Evolutionary conservation across 1,140 invertebrate species (phyloP).

Genomic region (Sweltsa coloradensis): DNA sequence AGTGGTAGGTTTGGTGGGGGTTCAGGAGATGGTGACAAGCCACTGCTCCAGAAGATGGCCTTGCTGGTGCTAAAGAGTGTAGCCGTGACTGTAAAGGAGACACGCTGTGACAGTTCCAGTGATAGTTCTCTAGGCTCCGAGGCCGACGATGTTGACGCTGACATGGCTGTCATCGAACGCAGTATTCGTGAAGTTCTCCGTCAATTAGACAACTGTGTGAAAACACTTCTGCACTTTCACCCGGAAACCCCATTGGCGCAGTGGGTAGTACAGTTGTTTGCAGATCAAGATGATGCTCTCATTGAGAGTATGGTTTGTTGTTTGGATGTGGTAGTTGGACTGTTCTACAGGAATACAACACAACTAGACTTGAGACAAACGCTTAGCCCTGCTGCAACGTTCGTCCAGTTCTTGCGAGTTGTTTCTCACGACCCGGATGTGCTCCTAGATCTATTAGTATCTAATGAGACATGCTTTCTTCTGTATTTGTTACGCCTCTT

Average conservation of each 20-base stretch:
- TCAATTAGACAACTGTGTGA: constrained; percentile 70
- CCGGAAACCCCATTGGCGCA: constrained; percentile 76
- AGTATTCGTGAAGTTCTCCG: constrained; percentile 71
- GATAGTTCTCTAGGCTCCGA: constrained; percentile 63
- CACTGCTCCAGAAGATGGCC: constrained; percentile 72
- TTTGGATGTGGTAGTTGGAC: constrained; percentile 70
- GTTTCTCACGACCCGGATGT: constrained; percentile 73
- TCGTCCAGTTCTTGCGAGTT: constrained; percentile 69
- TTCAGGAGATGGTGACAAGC: constrained; percentile 38
- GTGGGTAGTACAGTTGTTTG: constrained; percentile 76
- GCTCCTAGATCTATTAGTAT: constrained; percentile 73
- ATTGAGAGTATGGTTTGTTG: constrained; percentile 89
- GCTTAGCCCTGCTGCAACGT: constrained; percentile 70
- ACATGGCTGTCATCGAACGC: constrained; percentile 75
- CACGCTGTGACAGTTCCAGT: constrained; percentile 64
- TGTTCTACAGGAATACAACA: constrained; percentile 61
- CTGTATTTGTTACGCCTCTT: constrained; percentile 74
- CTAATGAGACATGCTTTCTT: constrained; percentile 83
- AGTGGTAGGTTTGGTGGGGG: constrained; percentile 40
- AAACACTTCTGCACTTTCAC: constrained; percentile 68
- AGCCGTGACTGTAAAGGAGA: constrained; percentile 80
- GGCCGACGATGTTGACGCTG: constrained; percentile 72
- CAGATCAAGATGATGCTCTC: constrained; percentile 81
- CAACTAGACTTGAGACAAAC: constrained; percentile 55
- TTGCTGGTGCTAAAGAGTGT: constrained; percentile 75